These are phyloP conservation scores for Tursiops truncatus DNA, from an alignment of 2,113 vertebrate genomes.

Conservation along the genomic window DNA sequence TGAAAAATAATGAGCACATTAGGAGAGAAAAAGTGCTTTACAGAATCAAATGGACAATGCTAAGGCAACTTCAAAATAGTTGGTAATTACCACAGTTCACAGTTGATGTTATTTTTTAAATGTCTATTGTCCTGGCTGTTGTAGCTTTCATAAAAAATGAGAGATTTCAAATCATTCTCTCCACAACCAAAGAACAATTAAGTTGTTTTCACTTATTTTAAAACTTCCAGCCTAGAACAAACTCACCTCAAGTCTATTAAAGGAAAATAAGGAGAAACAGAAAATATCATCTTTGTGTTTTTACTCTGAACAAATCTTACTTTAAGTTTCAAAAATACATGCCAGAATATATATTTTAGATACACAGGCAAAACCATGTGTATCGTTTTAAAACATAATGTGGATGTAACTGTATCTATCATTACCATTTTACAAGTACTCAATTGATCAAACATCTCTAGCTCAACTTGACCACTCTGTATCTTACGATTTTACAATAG, in stretches of 20 bases:
- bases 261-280: slow-evolving; percentile 29
- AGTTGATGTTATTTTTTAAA: background rate
- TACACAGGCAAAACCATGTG: background rate
- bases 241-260: slow-evolving; percentile 20
- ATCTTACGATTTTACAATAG: slow-evolving; percentile 21
- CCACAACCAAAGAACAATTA: slow-evolving; percentile 29
- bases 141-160: slow-evolving; percentile 32
- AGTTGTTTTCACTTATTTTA: slow-evolving; percentile 25
- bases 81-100: slow-evolving; percentile 16
- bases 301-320: slow-evolving; percentile 9
- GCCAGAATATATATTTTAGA: background rate
- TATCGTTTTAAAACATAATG: slow-evolving; percentile 30
- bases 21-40: slow-evolving; percentile 30
- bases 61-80: slow-evolving; percentile 20
- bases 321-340: background rate
- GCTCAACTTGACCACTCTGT: slow-evolving; percentile 7
- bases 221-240: slow-evolving; percentile 25
- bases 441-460: slow-evolving; percentile 11
- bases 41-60: slow-evolving; percentile 26
- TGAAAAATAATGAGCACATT: slow-evolving; percentile 11
- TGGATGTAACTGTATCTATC: background rate
- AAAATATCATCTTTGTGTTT: background rate
- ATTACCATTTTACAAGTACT: slow-evolving; percentile 36
- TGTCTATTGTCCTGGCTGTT: background rate
- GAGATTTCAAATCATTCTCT: slow-evolving; percentile 39